Evolutionary conservation across 1,140 invertebrate genomes (phyloP), one percentile per base, ranked within the genome.

Genomic region (Ceratina japonica): DNA sequence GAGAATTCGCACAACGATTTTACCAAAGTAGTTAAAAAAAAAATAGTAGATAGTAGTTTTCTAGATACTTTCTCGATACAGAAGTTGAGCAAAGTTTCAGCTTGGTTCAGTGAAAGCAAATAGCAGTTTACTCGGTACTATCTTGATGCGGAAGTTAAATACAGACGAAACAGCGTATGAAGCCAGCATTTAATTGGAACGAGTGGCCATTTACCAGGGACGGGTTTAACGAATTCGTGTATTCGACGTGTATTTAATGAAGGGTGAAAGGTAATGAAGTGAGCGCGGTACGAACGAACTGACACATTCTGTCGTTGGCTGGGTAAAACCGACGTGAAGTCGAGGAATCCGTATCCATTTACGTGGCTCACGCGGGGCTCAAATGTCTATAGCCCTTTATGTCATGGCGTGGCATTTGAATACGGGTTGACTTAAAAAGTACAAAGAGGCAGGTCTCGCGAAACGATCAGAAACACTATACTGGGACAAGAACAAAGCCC

Each of bases 401-500:
- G 59, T 72, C 27, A 18, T 10, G 27, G 7, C 68, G 12, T 22
- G 66, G 16, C 20, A 58, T 51, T 37, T 63, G 58, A 77, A 77
- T 62, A 72, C 44, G 20, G 75, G 58, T 44, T 59, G 49, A 13
- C 68, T 16, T 44, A 72, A 71, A 54, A 63, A 31, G 24, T 52
- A 49, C 37, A 71, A 71, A 72, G 27, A 77, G 51, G 3, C n/a
- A 10, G 58, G 16, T 31, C 15, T 52, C 5, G 27, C 56, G 24
- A 70, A 66, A 62, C 49, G 75, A 54, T 72, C 59, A 24, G 75
- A 77, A 77, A 77, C 49, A 27, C 15, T 77, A 77, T 77, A 63
- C 31, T 51, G 51, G 20, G 44, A 72, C 31, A 44, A 27, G 58
- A 49, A 20, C 37, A 0, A 20, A 13, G 10, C 58, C 49, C 49